These are phyloP conservation scores for Limnephilus marmoratus DNA, from an alignment of 2,888 invertebrate genomes.

Conservation along the genomic window DNA sequence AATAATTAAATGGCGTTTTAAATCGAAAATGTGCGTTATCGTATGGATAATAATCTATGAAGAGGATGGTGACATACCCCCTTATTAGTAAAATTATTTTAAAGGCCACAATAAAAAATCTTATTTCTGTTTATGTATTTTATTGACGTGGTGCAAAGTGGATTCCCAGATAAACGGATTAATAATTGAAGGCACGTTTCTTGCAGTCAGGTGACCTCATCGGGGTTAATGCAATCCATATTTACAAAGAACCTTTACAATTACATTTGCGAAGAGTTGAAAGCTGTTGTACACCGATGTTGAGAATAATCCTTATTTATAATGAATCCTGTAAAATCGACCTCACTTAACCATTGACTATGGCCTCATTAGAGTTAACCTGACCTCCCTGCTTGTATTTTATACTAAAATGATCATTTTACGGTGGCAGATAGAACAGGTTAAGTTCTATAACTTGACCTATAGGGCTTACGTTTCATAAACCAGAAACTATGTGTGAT, in stretches of 20 bases:
- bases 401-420: neutral
- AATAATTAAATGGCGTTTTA: no score
- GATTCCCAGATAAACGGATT: constrained; percentile 22
- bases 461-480: neutral
- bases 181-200: constrained; percentile 23
- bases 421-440: neutral
- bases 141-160: constrained; percentile 42
- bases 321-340: neutral
- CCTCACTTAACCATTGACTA: neutral
- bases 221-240: constrained; percentile 6
- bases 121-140: constrained; percentile 14
- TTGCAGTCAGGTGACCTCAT: constrained; percentile 3
- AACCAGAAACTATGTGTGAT: neutral
- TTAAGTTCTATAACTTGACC: neutral
- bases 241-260: neutral
- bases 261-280: neutral
- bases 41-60: no score
- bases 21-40: no score
- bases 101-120: neutral
- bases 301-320: neutral
- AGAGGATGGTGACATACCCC: no score
- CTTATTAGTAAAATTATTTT: neutral
- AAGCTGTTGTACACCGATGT: neutral
- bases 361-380: neutral
- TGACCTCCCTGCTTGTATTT: neutral